Conservation (phyloP, 2,888 invertebrate genomes). For the Taphrorychus bicolor region DNA sequence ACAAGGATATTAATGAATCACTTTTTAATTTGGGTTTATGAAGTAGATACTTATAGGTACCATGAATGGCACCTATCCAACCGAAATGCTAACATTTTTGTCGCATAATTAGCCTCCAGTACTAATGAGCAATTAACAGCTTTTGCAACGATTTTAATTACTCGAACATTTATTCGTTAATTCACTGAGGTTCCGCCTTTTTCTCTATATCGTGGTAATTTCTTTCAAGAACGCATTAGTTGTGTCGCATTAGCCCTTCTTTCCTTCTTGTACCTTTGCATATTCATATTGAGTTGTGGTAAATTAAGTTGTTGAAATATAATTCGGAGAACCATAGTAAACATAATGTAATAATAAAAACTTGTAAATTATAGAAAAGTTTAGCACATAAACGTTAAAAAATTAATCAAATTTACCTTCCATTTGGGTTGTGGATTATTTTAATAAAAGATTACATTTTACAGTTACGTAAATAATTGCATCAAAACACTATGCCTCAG, state of each 20-base stretch:
- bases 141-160: not conserved
- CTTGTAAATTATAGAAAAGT: no score
- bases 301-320: no score
- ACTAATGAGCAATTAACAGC: not conserved
- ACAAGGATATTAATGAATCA: no score
- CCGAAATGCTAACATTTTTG: not conserved
- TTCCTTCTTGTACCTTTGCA: no score
- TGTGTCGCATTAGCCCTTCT: no score
- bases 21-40: no score
- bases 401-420: conserved; percentile 15
- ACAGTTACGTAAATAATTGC: conserved; percentile 14
- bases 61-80: not conserved
- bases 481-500: not conserved
- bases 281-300: no score
- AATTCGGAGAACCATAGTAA: no score
- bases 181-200: not conserved
- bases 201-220: conserved; percentile 35
- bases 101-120: not conserved
- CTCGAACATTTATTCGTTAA: not conserved
- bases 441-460: conserved; percentile 10
- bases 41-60: no score
- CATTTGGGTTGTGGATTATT: conserved; percentile 21
- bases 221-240: conserved; percentile 43
- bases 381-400: no score
- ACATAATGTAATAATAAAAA: no score